Conservation (phyloP, 53 echinoderm and acorn worm species). For the Antedon mediterranea region DNA sequence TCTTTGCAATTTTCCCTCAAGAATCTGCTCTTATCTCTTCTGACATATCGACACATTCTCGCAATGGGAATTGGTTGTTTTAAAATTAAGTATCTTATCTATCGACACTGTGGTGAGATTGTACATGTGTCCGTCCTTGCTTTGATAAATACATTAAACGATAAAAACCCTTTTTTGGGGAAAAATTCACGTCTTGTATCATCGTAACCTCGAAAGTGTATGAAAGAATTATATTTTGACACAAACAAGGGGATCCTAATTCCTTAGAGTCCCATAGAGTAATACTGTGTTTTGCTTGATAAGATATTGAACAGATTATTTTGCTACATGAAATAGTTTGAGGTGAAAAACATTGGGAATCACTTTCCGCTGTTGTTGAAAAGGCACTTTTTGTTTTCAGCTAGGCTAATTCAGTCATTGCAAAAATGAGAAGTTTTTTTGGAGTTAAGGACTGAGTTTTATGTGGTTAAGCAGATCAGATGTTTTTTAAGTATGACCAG, state of each 20-base stretch:
- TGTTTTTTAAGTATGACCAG: too few relatives aligned
- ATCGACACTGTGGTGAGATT: background rate
- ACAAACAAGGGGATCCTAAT: background rate
- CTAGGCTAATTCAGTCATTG: too few relatives aligned
- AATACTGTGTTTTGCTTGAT: background rate
- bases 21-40: background rate
- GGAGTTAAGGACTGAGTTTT: too few relatives aligned
- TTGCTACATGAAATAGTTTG: background rate
- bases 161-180: background rate
- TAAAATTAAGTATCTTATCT: background rate
- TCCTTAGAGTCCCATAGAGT: background rate
- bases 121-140: background rate
- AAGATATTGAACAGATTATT: background rate
- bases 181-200: background rate
- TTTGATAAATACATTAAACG: background rate
- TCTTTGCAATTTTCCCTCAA: background rate
- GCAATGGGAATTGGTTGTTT: background rate
- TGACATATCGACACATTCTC: background rate
- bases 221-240: background rate
- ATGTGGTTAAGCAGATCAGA: too few relatives aligned
- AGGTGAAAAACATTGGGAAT: too few relatives aligned
- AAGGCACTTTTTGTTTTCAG: too few relatives aligned
- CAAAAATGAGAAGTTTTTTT: too few relatives aligned
- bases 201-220: background rate
- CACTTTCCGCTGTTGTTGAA: too few relatives aligned